Evolutionary conservation across 1,140 invertebrate genomes (phyloP), one percentile per base, ranked within the genome.

Genomic region (Chrysomallon squamiferum): DNA sequence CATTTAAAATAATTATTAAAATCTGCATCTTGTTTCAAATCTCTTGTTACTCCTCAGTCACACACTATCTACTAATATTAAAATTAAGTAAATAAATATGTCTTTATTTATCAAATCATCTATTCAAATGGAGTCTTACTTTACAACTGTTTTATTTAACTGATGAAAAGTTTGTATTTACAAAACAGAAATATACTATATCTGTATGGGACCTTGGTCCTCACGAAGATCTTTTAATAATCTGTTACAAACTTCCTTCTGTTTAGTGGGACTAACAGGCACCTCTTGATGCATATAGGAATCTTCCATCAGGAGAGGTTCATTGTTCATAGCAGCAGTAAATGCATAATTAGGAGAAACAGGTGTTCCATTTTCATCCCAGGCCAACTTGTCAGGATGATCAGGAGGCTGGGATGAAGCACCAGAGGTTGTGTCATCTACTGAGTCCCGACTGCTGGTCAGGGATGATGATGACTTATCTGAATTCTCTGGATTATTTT

Each of bases 121-220:
- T 38, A 38, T 38, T 38, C 6, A 38, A 15, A 15, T 38, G 35
- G 35, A 38, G 35, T 38, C 6, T 7, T 38, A 38, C 6, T 38
- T 38, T 5, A 38, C 35, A 38, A 38, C 35, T 38, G 35, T 38
- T 38, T 38, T 38, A 38, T 5, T 38, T 38, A 7, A 38, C 6
- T 38, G 15, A 38, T 7, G 6, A 38, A 5, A 38, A 5, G 15
- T 15, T 7, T 38, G 6, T 38, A 38, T 38, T 38, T 38, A 38
- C 35, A 38, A 38, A 38, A 54, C 25, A 54, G 22, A 54, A 54
- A 30, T 18, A 15, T 20, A 3, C 25, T 22, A 59, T 41, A 59
- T 59, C 18, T 30, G 58, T n/a, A 59, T 59, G 58, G 58, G 32
- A 59, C 38, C 58, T 43, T 59, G 58, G 38, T 59, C 58, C 13